Conservation (phyloP, 2,797 vertebrate genomes). For the Salmo trutta region DNA sequence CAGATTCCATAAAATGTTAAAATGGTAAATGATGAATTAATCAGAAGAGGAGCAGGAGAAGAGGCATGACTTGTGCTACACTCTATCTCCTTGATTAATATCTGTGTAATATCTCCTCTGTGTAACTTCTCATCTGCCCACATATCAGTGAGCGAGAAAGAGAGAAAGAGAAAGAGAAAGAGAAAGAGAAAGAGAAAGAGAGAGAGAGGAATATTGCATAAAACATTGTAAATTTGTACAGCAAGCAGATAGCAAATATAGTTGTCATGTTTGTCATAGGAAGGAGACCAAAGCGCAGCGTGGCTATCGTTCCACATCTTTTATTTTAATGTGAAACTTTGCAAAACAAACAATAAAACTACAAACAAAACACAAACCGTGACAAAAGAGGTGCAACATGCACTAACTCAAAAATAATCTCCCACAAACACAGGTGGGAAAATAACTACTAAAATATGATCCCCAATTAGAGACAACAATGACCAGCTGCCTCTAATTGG, state of each 20-base stretch:
- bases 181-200: neutral
- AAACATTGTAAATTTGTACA: neutral
- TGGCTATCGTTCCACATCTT: too few relatives aligned
- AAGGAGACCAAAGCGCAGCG: too few relatives aligned
- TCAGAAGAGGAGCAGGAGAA: constrained; percentile 21
- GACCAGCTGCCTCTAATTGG: too few relatives aligned
- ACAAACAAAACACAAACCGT: too few relatives aligned
- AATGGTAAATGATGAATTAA: constrained; percentile 66
- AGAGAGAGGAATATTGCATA: neutral
- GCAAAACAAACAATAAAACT: too few relatives aligned
- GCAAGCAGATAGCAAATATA: constrained; percentile 5
- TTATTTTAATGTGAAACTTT: too few relatives aligned
- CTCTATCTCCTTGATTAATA: neutral
- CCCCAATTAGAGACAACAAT: too few relatives aligned
- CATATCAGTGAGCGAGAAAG: neutral
- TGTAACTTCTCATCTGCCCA: constrained; percentile 15
- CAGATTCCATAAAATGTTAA: constrained; percentile 56
- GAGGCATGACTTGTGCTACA: constrained; percentile 6
- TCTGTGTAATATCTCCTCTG: constrained; percentile 26
- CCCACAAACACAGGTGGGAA: too few relatives aligned
- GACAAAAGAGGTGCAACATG: too few relatives aligned
- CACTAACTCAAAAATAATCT: too few relatives aligned
- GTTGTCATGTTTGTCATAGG: too few relatives aligned
- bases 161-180: neutral
- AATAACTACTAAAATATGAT: too few relatives aligned